Percentiles rank a stretch among this genome's conserved stretches.
Conservation (phyloP, 1,140 invertebrate species). For the Bactericera cockerelli region DNA sequence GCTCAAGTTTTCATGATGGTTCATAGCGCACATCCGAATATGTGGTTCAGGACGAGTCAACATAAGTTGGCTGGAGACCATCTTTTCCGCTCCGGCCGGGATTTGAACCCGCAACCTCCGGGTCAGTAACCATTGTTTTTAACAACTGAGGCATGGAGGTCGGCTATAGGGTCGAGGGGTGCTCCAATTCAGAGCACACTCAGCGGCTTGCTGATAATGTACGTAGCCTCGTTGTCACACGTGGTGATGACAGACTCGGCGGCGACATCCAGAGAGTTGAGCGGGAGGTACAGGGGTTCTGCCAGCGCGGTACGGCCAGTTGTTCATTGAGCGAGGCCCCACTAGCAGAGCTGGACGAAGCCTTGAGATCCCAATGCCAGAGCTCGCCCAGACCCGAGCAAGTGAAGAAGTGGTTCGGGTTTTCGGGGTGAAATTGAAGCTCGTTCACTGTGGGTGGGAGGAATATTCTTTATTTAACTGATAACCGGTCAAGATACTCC, state of each 20-base stretch:
- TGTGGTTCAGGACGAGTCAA: no score
- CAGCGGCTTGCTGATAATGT: not conserved
- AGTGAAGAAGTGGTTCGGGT: constrained; percentile 2
- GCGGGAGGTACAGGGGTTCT: not conserved
- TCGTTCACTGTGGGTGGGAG: not conserved
- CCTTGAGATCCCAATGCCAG: not conserved
- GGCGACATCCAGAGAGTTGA: not conserved
- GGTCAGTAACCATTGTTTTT: no score
- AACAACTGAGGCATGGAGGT: no score
- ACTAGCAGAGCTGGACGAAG: not conserved
- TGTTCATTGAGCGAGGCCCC: not conserved
- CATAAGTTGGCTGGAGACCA: no score
- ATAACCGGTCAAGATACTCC: no score
- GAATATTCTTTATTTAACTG: no score
- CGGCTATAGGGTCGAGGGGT: no score
- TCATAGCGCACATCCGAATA: no score
- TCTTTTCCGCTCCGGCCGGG: no score
- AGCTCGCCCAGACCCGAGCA: not conserved
- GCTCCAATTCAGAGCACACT: no score
- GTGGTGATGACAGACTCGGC: not conserved
- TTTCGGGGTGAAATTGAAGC: constrained; percentile 4
- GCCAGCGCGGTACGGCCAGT: not conserved
- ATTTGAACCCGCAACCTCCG: no score
- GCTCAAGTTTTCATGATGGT: no score
- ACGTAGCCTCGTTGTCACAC: not conserved